Percentiles rank a stretch among this genome's conserved stretches.
Conservation (phyloP, 2,113 vertebrate genomes). For the Nothocercus julius region DNA sequence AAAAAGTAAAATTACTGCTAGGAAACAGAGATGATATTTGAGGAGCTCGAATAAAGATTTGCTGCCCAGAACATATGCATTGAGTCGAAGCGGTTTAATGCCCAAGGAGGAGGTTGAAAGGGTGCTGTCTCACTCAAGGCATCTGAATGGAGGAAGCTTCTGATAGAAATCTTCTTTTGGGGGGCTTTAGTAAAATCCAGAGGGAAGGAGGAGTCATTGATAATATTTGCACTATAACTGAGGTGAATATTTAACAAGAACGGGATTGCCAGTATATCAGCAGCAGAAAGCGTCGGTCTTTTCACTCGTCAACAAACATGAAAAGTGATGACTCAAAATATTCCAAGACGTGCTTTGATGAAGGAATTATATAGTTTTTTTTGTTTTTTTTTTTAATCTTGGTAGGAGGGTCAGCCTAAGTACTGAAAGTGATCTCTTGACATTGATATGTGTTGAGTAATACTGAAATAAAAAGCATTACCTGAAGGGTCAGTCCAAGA, state of each 20-base stretch:
- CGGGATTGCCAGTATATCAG: background rate
- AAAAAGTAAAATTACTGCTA: background rate
- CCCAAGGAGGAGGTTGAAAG: background rate
- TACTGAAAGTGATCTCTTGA: background rate
- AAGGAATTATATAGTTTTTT: background rate
- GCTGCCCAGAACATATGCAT: background rate
- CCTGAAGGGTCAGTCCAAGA: background rate
- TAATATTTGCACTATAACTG: background rate
- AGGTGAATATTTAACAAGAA: background rate
- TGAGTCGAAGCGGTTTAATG: background rate
- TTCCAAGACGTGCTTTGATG: background rate
- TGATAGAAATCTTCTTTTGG: background rate
- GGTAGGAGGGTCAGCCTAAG: background rate
- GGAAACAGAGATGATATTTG: background rate
- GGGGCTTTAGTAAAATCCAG: background rate
- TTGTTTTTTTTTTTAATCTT: no score
- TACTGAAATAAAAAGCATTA: background rate
- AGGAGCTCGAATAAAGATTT: background rate
- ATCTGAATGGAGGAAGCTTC: background rate
- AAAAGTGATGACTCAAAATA: background rate
- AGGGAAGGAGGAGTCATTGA: background rate
- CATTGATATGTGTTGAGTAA: background rate
- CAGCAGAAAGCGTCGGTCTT: background rate
- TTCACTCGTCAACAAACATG: background rate
- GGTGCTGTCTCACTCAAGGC: background rate